phyloP scores from a whole-genome alignment of 2,888 invertebrate species.

The Drosophila parthenogenetica region DNA sequence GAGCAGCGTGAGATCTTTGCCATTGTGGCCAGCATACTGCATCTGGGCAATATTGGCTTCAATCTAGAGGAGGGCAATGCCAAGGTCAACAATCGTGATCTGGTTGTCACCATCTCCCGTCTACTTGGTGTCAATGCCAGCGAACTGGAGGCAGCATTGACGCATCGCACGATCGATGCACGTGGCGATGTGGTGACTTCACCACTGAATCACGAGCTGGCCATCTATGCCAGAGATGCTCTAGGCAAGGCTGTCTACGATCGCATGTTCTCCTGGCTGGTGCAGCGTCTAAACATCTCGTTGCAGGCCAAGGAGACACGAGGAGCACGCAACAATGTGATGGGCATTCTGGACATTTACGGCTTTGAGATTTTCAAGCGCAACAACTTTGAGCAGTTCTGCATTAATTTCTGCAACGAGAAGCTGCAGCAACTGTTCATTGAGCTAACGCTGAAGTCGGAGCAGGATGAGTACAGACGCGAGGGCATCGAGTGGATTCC shows the following conservation, averaged over 20 bases:
- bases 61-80: conserved; percentile 90
- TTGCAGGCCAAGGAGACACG: conserved; percentile 87
- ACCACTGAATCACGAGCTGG: conserved; percentile 92
- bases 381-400: conserved; percentile 94
- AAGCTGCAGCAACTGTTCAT: conserved; percentile 97
- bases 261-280: conserved; percentile 95
- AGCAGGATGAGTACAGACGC: conserved; percentile 95
- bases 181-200: conserved; percentile 93
- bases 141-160: conserved; percentile 90
- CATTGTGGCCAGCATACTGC: conserved; percentile 93
- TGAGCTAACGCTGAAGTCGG: conserved; percentile 94
- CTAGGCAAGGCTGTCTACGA: conserved; percentile 96
- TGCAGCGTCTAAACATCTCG: conserved; percentile 91
- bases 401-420: conserved; percentile 98
- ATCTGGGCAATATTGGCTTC: conserved; percentile 94
- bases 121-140: conserved; percentile 90
- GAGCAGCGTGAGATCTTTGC: conserved; percentile 92
- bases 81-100: conserved; percentile 88
- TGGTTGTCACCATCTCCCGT: conserved; percentile 89
- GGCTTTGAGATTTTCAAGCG: conserved; percentile 97
- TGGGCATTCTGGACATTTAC: conserved; percentile 97
- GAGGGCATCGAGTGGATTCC: conserved; percentile 97
- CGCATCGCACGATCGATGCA: conserved; percentile 94
- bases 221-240: conserved; percentile 95
- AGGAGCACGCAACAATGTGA: conserved; percentile 87